Evolutionary conservation across 2,113 vertebrate genomes (phyloP), one percentile per base, ranked within the genome.

Genomic region (Brachypteracias leptosomus): DNA sequence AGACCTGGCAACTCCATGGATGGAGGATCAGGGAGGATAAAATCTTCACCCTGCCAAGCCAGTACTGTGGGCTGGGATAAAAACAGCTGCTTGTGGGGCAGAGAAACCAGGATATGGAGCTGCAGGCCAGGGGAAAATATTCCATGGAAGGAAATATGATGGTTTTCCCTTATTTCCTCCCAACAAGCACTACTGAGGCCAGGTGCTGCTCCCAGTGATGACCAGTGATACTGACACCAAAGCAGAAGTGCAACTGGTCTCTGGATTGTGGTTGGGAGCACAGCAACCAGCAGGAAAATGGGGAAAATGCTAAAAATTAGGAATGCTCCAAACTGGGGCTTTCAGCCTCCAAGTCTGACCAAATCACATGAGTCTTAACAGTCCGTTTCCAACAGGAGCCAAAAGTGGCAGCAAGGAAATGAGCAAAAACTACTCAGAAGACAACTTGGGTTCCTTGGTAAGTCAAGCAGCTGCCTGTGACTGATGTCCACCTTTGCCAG

Each of bases 111-210:
- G 91, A 88, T 19, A 49, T 0, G 6, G 36, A 51, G 54, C 74
- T 72, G 75, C 75, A 82, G 74, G 78, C 28, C 78, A 90, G 35
- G 29, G 52, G 67, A 12, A 86, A 86, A 80, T 80, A 86, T 88
- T 83, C 79, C 80, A 92, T 28, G 80, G 72, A 77, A 86, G 83
- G 49, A 94, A 90, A 89, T 5, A 61, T 1, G 7, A 29, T 78
- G 72, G 44, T 61, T 95, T 85, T 88, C 72, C 79, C 20, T 49
- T 61, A 28, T 65, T 88, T 85, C 89, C 91, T 85, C 74, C 55
- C 3, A 1, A 38, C 1, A 3, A 51, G 71, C 10, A 1, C 35
- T 58, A 78, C 55, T 28, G 29, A 94, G 57, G 63, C 51, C 88
- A 90, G 70, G 58, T 88, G 63, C 68, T 86, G 40, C 44, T 71